phyloP scores from a whole-genome alignment of 2,113 vertebrate genomes.

The Anhinga rufa region DNA sequence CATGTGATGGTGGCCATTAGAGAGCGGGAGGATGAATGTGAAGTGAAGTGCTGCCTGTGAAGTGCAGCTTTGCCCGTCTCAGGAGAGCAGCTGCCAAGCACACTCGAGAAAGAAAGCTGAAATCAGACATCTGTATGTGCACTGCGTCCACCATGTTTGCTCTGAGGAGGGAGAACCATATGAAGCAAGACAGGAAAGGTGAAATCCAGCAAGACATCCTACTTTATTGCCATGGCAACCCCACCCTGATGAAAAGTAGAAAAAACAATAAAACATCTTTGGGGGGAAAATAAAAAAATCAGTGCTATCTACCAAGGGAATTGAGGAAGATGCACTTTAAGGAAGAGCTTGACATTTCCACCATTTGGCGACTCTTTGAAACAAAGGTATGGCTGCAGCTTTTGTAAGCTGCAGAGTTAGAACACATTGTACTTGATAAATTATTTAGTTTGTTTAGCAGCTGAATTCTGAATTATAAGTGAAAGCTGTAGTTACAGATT shows the following conservation, averaged over 20 bases:
- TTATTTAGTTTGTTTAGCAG: slow-evolving; percentile 82
- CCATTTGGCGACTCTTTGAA: slow-evolving; percentile 72
- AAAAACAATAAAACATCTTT: slow-evolving; percentile 76
- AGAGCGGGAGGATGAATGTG: slow-evolving; percentile 64
- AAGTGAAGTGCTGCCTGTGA: slow-evolving; percentile 64
- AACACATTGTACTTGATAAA: slow-evolving; percentile 84
- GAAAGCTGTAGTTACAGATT: slow-evolving; percentile 84
- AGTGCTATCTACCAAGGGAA: slow-evolving; percentile 56
- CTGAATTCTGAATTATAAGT: slow-evolving; percentile 75
- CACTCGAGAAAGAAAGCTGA: slow-evolving; percentile 68
- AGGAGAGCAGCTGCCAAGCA: slow-evolving; percentile 79
- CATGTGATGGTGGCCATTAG: slow-evolving; percentile 65
- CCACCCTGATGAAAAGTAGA: slow-evolving; percentile 69
- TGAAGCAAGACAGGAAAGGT: slow-evolving; percentile 84
- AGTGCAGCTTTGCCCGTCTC: slow-evolving; percentile 55
- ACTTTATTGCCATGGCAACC: slow-evolving; percentile 89
- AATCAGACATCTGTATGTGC: slow-evolving; percentile 82
- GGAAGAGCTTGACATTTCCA: slow-evolving; percentile 71
- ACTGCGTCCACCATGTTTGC: slow-evolving; percentile 72
- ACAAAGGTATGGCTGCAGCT: slow-evolving; percentile 67
- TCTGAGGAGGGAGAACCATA: slow-evolving; percentile 73
- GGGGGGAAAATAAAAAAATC: slow-evolving; percentile 34
- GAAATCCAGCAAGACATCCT: slow-evolving; percentile 82
- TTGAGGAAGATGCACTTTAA: slow-evolving; percentile 53
- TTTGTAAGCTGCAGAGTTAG: slow-evolving; percentile 61